Evolutionary conservation across 92 coral and sea anemone genomes (phyloP).

Genomic region (Parazoanthus swiftii): DNA sequence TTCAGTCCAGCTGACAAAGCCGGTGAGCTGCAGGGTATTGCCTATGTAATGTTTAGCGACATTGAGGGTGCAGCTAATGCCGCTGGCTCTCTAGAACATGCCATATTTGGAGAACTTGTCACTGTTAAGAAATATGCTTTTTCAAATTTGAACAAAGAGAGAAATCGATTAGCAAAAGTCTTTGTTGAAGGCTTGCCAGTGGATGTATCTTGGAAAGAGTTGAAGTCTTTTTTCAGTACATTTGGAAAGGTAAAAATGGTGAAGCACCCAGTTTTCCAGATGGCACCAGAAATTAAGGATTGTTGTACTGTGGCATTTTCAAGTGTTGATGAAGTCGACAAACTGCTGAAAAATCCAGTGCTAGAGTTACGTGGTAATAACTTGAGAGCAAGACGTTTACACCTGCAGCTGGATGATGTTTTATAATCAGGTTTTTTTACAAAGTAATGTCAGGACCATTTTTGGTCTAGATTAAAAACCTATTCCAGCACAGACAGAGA

Average conservation of each 20-base stretch:
- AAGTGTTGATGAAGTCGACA: constrained; percentile 31
- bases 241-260: constrained; percentile 24
- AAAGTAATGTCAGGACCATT: not conserved
- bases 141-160: constrained; percentile 10
- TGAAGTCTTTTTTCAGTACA: constrained; percentile 6
- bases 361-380: constrained; percentile 9
- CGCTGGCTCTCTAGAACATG: constrained; percentile 17
- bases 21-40: constrained; percentile 3
- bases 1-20: not conserved
- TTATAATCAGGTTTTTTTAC: not conserved
- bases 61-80: constrained; percentile 8
- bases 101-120: constrained; percentile 35
- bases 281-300: constrained; percentile 8
- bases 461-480: not conserved
- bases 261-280: constrained; percentile 11
- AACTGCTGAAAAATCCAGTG: constrained; percentile 1
- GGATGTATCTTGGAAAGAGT: constrained; percentile 19
- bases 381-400: constrained; percentile 26
- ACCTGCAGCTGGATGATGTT: constrained; percentile 3
- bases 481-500: no score
- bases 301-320: constrained; percentile 31
- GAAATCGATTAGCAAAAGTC: constrained; percentile 17
- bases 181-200: constrained; percentile 33
- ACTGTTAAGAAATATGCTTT: constrained; percentile 37
- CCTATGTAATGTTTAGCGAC: constrained; percentile 16